Evolutionary conservation across 2,888 invertebrate genomes (phyloP).

Genomic region (Macaria notata): DNA sequence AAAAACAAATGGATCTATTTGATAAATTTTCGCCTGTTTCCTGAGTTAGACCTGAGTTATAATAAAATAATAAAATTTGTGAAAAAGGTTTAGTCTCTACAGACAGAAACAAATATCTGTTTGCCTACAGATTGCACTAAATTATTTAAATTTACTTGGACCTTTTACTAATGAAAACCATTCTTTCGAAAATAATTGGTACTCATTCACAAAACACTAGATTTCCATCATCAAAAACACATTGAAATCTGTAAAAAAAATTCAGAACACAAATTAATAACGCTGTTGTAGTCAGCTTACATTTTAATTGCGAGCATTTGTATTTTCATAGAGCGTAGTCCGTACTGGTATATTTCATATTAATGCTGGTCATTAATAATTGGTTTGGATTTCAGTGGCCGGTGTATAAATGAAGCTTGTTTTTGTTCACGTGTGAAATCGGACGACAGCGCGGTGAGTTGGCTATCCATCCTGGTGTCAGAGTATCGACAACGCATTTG

Average conservation of each 20-base stretch:
- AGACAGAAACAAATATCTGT: too few species aligned
- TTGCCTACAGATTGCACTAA: too few species aligned
- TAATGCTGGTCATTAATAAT: constrained; percentile 21
- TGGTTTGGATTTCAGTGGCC: constrained; percentile 16
- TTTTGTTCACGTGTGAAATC: constrained; percentile 30
- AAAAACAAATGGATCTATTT: too few species aligned
- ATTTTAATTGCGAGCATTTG: constrained; percentile 10
- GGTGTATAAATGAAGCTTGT: constrained; percentile 19
- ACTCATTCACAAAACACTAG: too few species aligned
- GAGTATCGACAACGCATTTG: constrained; percentile 77
- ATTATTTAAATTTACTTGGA: too few species aligned
- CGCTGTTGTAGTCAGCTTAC: constrained; percentile 6
- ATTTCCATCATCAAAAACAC: background rate
- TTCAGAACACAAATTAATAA: constrained; percentile 3
- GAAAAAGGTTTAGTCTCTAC: too few species aligned
- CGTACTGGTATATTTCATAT: constrained; percentile 16
- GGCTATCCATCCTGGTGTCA: constrained; percentile 79
- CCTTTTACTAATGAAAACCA: too few species aligned
- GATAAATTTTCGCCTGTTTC: too few species aligned
- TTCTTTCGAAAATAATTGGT: too few species aligned
- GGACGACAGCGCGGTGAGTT: constrained; percentile 33
- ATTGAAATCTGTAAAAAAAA: constrained; percentile 1
- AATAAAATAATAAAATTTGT: too few species aligned
- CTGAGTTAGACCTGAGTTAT: too few species aligned
- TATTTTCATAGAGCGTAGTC: constrained; percentile 3